Base-by-base conservation (phyloP, 2,797 vertebrate species). In the Nyctalus aviator region DNA sequence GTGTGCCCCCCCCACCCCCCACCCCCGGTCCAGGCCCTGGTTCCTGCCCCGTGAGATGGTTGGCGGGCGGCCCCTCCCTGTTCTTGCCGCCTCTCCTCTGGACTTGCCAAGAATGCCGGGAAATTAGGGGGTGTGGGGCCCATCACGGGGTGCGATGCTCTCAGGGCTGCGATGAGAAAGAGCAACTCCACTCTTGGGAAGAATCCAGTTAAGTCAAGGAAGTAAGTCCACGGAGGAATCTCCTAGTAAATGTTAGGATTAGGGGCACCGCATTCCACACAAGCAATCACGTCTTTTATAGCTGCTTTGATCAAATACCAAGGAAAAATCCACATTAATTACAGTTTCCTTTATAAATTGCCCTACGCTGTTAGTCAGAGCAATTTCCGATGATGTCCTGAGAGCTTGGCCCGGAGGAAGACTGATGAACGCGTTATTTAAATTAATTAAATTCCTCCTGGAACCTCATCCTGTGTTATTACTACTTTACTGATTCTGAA, bases 71-170 rank as follows among this genome's bases (percentile, higher is more conserved):
- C 37, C 53, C 59, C 69, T 55, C 55, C 69, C 55, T 48, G 48
- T 55, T 76, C 68, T 46, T 6, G 25, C 72, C 13, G 62, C 46
- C 53, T 73, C 66, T 41, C 76, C 30, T 69, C 97, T 96, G 95
- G 94, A 95, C 97, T 97, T 98, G 98, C 98, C 98, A 98, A 98
- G 98, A 98, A 98, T 98, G 98, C 92, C 95, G 95, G 97, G 97
- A 94, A 93, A 59, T 69, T 85, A 94, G 97, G 96, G 97, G 97
- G 96, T 41, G 6, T 41, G 37, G 37, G 37, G 37, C 37, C 37
- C 37, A 41, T 41, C 37, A 41, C 6, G 6, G 37, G 44, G 44
- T 9, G 44, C 44, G 2, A 11, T 44, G 44, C 44, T 44, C 44
- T 44, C 44, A 44, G 9, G 44, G 44, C 44, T 44, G 44, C 44